These are phyloP conservation scores for Leptocoma aspasia DNA, from an alignment of 2,113 vertebrate genomes.

Conservation along the genomic window DNA sequence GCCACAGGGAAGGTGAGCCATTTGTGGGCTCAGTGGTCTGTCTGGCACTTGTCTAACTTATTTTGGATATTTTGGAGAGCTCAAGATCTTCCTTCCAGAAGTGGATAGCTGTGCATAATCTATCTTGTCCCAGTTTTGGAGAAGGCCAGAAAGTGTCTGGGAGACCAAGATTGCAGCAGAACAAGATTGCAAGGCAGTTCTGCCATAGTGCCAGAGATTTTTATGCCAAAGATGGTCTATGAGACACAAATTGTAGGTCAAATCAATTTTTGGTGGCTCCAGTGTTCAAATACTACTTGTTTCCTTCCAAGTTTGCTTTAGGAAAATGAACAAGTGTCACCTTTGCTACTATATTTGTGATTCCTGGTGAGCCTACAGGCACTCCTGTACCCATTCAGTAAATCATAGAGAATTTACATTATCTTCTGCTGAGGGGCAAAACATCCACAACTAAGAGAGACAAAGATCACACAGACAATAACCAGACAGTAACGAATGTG, in stretches of 20 bases:
- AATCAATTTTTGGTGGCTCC: not conserved
- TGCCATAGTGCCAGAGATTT: not conserved
- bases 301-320: not conserved
- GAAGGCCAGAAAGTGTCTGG: not conserved
- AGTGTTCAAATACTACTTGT: not conserved
- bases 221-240: not conserved
- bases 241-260: not conserved
- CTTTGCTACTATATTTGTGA: not conserved
- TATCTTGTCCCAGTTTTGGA: not conserved
- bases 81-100: not conserved
- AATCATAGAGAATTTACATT: not conserved
- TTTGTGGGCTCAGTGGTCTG: not conserved
- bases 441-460: not conserved
- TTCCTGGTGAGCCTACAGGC: not conserved
- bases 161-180: not conserved
- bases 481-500: not conserved
- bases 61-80: not conserved
- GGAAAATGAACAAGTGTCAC: not conserved
- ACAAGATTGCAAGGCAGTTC: not conserved
- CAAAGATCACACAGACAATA: not conserved
- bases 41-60: not conserved
- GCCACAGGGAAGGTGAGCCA: not conserved
- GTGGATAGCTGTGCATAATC: not conserved
- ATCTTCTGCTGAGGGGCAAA: not conserved
- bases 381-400: not conserved